Percentiles rank a stretch among this genome's conserved stretches.
Evolutionary conservation across 1,140 invertebrate species (phyloP).

Genomic region (Drosophila eugracilis): DNA sequence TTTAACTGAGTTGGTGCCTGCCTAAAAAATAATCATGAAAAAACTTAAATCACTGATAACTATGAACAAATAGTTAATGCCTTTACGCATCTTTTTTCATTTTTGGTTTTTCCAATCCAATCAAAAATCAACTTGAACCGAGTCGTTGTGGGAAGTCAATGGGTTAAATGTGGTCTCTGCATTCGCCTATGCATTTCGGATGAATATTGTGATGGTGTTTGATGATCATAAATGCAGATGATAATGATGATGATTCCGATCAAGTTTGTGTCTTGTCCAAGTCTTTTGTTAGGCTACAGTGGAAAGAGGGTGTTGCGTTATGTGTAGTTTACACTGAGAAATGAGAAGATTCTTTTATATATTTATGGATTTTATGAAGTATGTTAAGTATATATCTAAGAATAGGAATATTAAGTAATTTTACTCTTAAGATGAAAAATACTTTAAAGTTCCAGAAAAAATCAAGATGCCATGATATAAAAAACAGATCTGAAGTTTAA

Average conservation of each 20-base stretch:
- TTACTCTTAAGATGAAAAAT: no score
- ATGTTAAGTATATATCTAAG: no score
- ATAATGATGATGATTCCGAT: constrained; percentile 24
- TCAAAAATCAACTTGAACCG: constrained; percentile 6
- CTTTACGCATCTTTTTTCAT: constrained; percentile 16
- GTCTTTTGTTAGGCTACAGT: constrained; percentile 60
- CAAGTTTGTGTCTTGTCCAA: constrained; percentile 59
- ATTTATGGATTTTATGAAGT: no score
- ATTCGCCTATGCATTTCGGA: constrained; percentile 27
- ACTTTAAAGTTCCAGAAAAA: no score
- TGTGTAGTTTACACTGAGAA: neutral
- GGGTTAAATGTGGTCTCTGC: constrained; percentile 21
- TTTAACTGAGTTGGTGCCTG: neutral
- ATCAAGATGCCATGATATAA: no score
- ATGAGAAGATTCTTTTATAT: no score
- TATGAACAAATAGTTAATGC: neutral
- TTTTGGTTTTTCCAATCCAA: constrained; percentile 22
- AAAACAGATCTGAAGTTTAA: no score
- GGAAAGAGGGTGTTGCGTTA: constrained; percentile 6
- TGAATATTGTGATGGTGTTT: constrained; percentile 14
- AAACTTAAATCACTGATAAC: constrained; percentile 22
- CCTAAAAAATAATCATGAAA: neutral
- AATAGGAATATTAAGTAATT: neutral
- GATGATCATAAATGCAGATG: constrained; percentile 17
- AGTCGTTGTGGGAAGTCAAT: constrained; percentile 28